Base-by-base conservation (phyloP, 2,113 vertebrate species). In the Sminthopsis crassicaudata region DNA sequence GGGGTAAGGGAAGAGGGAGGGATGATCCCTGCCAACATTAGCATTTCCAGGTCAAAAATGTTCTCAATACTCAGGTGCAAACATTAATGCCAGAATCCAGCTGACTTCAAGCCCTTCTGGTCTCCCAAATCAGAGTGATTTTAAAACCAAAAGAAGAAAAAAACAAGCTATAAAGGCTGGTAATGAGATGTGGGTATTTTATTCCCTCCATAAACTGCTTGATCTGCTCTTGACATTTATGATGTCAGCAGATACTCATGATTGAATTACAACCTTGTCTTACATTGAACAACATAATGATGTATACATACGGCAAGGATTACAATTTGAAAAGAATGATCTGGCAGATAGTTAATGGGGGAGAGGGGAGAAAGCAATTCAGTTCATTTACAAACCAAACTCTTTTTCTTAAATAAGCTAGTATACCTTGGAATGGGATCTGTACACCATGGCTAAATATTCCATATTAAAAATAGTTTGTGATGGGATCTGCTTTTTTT, bases 401-500 rank as follows among this genome's bases (percentile, higher is more conserved):
- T 96, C 95, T 97, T 97, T 90, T 3, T 0, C 92, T 94, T 97
- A 98, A 97, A 98, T 97, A 98, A 95, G 89, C 92, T 96, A 92
- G 91, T 27, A 92, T 53, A 96, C 94, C 90, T 97, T 94, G 90
- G 95, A 98, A 98, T 93, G 97, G 93, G 95, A 96, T 94, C 96
- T 96, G 95, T 90, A 96, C 54, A 42, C 42, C 14, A 27, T 5
- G 89, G 91, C 97, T 97, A 98, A 97, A 97, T 97, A 98, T 94
- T 97, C 96, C 93, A n/a, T 76, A 96, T 97, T 98, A 54, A 96
- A 98, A 98, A 98, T 97, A 97, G 97, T 97, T 98, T 98, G 98
- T 97, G 97, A 97, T 97, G 98, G 36, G 50, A 98, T 97, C 97
- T 90, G 97, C 96, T 97, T 98, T 97, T 98, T 98, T 98, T 98